These are phyloP conservation scores for Phylloscopus trochilus DNA, from an alignment of 2,113 vertebrate species.

Conservation along the genomic window DNA sequence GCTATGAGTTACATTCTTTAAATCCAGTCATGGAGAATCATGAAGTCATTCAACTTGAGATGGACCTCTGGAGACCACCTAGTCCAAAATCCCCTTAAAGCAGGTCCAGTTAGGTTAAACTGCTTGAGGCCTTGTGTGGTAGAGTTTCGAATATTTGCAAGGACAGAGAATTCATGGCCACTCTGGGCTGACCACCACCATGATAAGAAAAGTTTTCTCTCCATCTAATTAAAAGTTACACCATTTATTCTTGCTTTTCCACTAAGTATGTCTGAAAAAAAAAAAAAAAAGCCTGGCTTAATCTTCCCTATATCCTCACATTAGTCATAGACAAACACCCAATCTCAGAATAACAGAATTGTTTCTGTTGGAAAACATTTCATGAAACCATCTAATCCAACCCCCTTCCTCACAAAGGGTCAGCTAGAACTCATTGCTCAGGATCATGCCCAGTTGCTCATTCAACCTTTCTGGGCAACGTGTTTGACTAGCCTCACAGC, in stretches of 20 bases:
- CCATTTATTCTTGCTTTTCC: not conserved
- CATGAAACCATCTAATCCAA: not conserved
- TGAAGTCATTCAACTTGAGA: not conserved
- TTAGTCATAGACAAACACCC: not conserved
- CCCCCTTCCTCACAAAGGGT: not conserved
- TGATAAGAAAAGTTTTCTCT: not conserved
- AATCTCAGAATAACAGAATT: not conserved
- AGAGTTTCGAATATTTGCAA: not conserved
- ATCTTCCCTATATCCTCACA: not conserved
- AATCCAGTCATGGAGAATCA: not conserved
- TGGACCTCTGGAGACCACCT: not conserved
- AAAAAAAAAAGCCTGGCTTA: not conserved
- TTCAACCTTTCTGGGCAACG: not conserved
- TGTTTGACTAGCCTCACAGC: not conserved
- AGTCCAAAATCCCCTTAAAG: not conserved
- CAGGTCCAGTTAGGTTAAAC: not conserved
- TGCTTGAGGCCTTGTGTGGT: not conserved
- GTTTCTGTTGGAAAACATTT: not conserved
- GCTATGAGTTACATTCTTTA: not conserved
- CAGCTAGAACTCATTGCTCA: not conserved
- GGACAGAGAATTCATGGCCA: not conserved
- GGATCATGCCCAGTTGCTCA: not conserved
- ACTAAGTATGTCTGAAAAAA: not conserved
- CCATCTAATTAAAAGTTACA: not conserved
- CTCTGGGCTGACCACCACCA: not conserved